Evolutionary conservation across 2,888 invertebrate species (phyloP), one percentile per base, ranked within the genome.

Genomic region (Malthinus seriepunctatus): DNA sequence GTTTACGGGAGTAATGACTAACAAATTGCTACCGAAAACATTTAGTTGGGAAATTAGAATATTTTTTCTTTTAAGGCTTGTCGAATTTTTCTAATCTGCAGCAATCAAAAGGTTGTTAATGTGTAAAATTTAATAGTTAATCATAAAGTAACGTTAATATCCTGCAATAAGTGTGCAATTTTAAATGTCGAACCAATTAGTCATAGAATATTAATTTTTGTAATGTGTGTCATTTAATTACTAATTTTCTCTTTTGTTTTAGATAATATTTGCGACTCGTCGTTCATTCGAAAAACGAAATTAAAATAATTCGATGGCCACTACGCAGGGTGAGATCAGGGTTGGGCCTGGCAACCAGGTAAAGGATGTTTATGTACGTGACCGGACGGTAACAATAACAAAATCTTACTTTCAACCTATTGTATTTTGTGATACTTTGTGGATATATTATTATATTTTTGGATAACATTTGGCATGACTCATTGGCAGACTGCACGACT

Each of bases 341-440:
- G 87, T 88, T 84, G 88, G 88, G 83, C 85, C 87, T 80, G 86
- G 86, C 80, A 88, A 87, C 84, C 88, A 88, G 86, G 88, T 88
- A 83, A 84, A 82, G 82, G 84, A 84, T 79, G 82, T 84, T 81
- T 84, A 84, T 83, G 84, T 84, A 83, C 82, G 84, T 84, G 79
- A 78, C 76, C 76, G 78, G 79, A 82, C 81, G 82, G 82, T 82
- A 82, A 83, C 80, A 78, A 42, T 3, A 75, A 63, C 63, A 62
- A 69, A 71, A 68, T 69, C 65, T 8, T 56, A 46, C 33, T 32
- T 39, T 23, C 35, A 33, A 34, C n/a, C n/a, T n/a, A n/a, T 8
- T 53, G 11, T 14, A 10, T 38, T 14, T 15, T 32, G 8, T 37
- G 23, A 50, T 11, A 45, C 11, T 9, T 23, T 45, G 46, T 10